These are phyloP conservation scores for Oreortyx pictus DNA, from an alignment of 2,797 vertebrate genomes.

Conservation along the genomic window DNA sequence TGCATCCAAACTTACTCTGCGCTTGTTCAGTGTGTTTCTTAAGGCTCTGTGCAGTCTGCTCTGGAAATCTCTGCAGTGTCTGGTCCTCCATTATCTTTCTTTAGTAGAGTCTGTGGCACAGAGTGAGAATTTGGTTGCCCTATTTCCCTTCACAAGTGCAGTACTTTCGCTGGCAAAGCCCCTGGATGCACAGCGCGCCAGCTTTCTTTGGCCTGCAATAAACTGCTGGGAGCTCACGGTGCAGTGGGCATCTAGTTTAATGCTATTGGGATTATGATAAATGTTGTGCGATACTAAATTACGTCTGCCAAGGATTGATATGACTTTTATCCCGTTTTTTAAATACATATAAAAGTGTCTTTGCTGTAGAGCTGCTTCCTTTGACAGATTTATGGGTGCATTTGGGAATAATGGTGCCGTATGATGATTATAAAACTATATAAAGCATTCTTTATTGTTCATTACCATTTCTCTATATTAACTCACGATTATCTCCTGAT, in stretches of 20 bases:
- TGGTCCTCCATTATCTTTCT: background rate
- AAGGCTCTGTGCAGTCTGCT: background rate
- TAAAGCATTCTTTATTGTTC: conserved; percentile 64
- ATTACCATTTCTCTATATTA: conserved; percentile 62
- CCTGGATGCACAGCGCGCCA: background rate
- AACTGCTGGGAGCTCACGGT: background rate
- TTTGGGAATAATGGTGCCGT: conserved; percentile 52
- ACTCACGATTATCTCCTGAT: conserved; percentile 52
- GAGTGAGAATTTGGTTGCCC: background rate
- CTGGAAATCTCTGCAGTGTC: background rate
- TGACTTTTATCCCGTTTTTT: conserved; percentile 36
- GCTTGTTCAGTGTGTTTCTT: background rate
- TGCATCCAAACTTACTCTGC: accelerated
- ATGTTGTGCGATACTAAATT: conserved; percentile 54
- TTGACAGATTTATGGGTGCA: conserved; percentile 59
- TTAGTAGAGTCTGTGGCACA: background rate
- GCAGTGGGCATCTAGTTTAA: conserved; percentile 16
- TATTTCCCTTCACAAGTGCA: background rate
- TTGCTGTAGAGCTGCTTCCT: conserved; percentile 35
- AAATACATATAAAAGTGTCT: conserved; percentile 53
- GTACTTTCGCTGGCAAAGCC: background rate
- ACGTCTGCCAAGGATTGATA: conserved; percentile 45
- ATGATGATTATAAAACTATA: conserved; percentile 67
- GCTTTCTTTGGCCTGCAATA: background rate
- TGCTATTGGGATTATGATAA: conserved; percentile 40